Base-by-base conservation (phyloP, 2,888 invertebrate species). In the Odontomyia ornata region DNA sequence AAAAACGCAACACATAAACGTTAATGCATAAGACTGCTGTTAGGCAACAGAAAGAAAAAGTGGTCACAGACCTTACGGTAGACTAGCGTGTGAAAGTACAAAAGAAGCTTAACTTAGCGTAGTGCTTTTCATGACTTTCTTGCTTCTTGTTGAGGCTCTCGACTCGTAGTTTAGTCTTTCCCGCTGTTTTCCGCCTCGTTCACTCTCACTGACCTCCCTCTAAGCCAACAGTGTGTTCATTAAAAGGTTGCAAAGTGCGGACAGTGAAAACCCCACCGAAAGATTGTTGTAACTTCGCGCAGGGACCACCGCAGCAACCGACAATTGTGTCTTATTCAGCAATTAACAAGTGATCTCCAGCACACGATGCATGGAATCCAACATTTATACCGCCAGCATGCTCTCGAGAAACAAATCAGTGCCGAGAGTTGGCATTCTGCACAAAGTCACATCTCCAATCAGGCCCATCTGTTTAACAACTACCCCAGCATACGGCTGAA, bases 391-490 rank as follows among this genome's bases (percentile, higher is more conserved):
- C 85, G 87, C 67, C 87, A 87, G 80, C 87, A 87, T 80, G 87
- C 87, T 79, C 82, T 87, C 72, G 87, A 87, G 77, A 86, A 86
- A 80, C 88, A 89, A 76, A 84, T 88, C 23, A 88, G 88, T 78
- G 80, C 86, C 0, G 88, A 89, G 15, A 88, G 88, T 82, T 88
- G 89, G 88, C 86, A 86, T 78, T 87, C 88, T 3, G 82, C 86
- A 5, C 76, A 79, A 60, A 79, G 80, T 77, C 76, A 77, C n/a
- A 30, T 78, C 11, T 25, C 73, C 11, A 79, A 65, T 60, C 79
- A 80, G 47, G 73, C 77, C 11, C 79, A 80, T 71, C 25, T 79
- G 56, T 78, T 77, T 21, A 75, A 80, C 47, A 79, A 80, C 77
- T 80, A 79, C 65, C 78, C 77, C 15, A 75, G 60, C 57, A 78